Percentiles rank a stretch among this genome's conserved stretches.
Evolutionary conservation across 2,888 invertebrate genomes (phyloP).

Genomic region (Mythimna vitellina): DNA sequence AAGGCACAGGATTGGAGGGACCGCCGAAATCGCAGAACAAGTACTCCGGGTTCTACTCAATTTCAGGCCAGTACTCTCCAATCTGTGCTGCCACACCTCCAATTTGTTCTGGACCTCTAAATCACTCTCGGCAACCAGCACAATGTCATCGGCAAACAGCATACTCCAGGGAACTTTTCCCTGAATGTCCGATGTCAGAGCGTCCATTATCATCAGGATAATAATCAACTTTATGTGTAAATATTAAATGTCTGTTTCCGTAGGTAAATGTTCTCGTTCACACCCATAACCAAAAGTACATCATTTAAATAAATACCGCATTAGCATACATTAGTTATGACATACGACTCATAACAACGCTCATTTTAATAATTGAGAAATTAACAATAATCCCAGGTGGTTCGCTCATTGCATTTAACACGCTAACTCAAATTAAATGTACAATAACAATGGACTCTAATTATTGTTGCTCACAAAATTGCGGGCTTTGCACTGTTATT

Average conservation of each 20-base stretch:
- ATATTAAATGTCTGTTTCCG: slow-evolving; percentile 11
- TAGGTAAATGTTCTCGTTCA: slow-evolving; percentile 43
- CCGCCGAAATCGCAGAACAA: no score
- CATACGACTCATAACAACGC: slow-evolving; percentile 61
- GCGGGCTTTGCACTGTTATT: slow-evolving; percentile 63
- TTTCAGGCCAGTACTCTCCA: no score
- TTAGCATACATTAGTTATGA: slow-evolving; percentile 63
- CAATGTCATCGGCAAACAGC: no score
- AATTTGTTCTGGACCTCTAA: no score
- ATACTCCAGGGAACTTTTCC: no score
- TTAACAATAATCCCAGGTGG: slow-evolving; percentile 70
- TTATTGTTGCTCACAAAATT: slow-evolving; percentile 74
- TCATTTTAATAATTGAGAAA: slow-evolving; percentile 77
- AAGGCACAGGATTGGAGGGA: no score
- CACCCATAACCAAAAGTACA: slow-evolving; percentile 20
- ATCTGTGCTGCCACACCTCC: no score
- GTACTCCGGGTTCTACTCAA: no score
- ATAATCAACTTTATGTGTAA: background rate
- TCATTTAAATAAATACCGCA: slow-evolving; percentile 58
- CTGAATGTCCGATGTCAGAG: no score
- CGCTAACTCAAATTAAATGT: slow-evolving; percentile 73
- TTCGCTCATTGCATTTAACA: slow-evolving; percentile 66
- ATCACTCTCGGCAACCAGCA: no score
- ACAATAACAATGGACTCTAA: slow-evolving; percentile 77
- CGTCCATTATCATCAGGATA: background rate